A percentile compares a stretch with the other conserved stretches of the same genome.
These are phyloP conservation scores for Zaprionus capensis DNA, from an alignment of 1,140 invertebrate genomes.

Conservation along the genomic window DNA sequence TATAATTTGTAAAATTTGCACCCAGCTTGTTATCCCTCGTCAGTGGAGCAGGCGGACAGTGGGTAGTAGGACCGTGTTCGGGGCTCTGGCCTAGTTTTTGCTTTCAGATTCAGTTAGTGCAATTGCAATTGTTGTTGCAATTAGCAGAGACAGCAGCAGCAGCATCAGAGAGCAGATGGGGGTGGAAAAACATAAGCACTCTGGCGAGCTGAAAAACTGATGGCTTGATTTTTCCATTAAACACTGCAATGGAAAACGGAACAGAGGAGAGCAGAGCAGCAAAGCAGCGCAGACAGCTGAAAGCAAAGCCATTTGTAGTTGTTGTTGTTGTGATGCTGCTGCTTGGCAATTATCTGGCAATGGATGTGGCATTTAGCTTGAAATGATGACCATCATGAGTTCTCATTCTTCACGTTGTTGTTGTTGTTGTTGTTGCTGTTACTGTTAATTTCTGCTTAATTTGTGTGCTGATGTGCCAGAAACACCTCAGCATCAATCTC, in stretches of 20 bases:
- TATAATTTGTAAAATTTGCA: slow-evolving; percentile 80
- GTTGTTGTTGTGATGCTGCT: slow-evolving; percentile 39
- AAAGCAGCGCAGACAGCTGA: slow-evolving; percentile 21
- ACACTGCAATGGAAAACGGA: slow-evolving; percentile 68
- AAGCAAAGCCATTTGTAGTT: slow-evolving; percentile 31
- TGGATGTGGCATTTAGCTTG: slow-evolving; percentile 57
- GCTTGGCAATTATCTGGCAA: slow-evolving; percentile 66
- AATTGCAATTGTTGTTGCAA: slow-evolving; percentile 78
- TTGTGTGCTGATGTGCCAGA: slow-evolving; percentile 56
- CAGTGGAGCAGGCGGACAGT: slow-evolving; percentile 6
- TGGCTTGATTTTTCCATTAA: slow-evolving; percentile 71
- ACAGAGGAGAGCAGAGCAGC: slow-evolving; percentile 21
- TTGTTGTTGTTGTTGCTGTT: slow-evolving; percentile 23
- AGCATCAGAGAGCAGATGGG: not conserved
- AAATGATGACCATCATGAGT: slow-evolving; percentile 58
- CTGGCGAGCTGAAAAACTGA: slow-evolving; percentile 56
- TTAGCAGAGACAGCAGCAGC: slow-evolving; percentile 60
- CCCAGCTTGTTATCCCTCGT: slow-evolving; percentile 72
- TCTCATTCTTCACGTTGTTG: slow-evolving; percentile 34
- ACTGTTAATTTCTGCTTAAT: slow-evolving; percentile 37
- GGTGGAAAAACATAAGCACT: slow-evolving; percentile 56
- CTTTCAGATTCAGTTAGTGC: slow-evolving; percentile 75
- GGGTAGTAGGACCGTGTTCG: not conserved
- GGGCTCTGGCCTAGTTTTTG: slow-evolving; percentile 45
- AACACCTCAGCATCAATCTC: slow-evolving; percentile 57